Evolutionary conservation across 2,797 vertebrate genomes (phyloP), one percentile per base, ranked within the genome.

Genomic region (Esox lucius): DNA sequence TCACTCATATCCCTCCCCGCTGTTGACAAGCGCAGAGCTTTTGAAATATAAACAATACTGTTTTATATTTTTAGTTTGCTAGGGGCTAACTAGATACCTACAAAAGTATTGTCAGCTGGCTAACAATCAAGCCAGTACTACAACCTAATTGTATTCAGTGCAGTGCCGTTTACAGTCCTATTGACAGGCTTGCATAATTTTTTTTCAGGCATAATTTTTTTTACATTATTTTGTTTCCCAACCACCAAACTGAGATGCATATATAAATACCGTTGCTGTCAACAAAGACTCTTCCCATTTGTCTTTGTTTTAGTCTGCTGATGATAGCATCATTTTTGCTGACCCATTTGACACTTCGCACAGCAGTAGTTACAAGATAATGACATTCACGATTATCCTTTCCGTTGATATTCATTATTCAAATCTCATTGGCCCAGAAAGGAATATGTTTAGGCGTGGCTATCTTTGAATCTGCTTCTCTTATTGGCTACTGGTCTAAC

Each of bases 401-500:
- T 33, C 62, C 28, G 62, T 65, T 33, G 28, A 65, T 64, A 48
- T 69, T 59, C 33, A 78, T 31, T 53, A 66, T 88, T 88, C 81
- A 87, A 88, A 88, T 84, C 4, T 67, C 15, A 88, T 88, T 87
- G 86, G 87, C 19, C 42, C 17, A 35, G 22, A 49, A 26, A 26
- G 11, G 22, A 4, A 9, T 22, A 12, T 6, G 3, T 71, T 2
- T 0, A 24, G 93, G 94, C 80, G 93, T 70, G 89, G 81, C 59
- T 76, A 87, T 28, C 78, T 95, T 95, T 94, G 92, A 95, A 94
- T 91, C 24, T 5, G 39, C 74, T 3, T 12, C 5, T 74, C 72
- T 76, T 85, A 91, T 92, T 93, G 91, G 93, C 65, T 82, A 24
- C n/a, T 71, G 24, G 5, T 24, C 26, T 42, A 79, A 75, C 87